Conservation (phyloP, 2,797 vertebrate genomes). For the Molossus alvarezi region DNA sequence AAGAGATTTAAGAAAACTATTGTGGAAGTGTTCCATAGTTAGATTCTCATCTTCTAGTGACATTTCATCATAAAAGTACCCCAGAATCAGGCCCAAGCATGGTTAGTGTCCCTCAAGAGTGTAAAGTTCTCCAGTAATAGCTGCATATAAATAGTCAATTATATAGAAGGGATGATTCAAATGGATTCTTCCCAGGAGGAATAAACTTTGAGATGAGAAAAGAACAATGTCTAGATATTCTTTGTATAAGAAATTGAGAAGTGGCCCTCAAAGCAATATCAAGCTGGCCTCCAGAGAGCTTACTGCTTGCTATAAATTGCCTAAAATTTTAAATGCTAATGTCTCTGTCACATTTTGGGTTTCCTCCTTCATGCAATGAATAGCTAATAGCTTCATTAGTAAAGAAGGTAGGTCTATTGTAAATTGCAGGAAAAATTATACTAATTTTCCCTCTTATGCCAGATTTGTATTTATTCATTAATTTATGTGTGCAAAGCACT, state of each 20-base stretch:
- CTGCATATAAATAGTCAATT: slow-evolving; percentile 84
- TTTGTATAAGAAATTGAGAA: slow-evolving; percentile 86
- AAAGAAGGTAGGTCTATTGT: slow-evolving; percentile 53
- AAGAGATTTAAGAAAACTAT: slow-evolving; percentile 64
- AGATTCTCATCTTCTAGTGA: slow-evolving; percentile 72
- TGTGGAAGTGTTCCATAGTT: slow-evolving; percentile 54
- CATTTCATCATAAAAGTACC: slow-evolving; percentile 79
- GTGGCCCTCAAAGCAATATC: slow-evolving; percentile 83
- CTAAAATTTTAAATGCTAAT: slow-evolving; percentile 82
- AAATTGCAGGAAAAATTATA: slow-evolving; percentile 50
- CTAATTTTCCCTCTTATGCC: neutral
- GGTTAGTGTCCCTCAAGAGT: slow-evolving; percentile 77
- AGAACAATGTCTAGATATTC: slow-evolving; percentile 81
- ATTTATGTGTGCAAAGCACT: slow-evolving; percentile 50
- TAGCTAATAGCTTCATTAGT: slow-evolving; percentile 72
- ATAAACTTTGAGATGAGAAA: slow-evolving; percentile 79
- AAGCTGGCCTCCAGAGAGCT: slow-evolving; percentile 69
- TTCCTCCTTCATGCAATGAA: slow-evolving; percentile 63
- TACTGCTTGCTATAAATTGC: slow-evolving; percentile 52
- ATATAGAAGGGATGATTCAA: slow-evolving; percentile 72
- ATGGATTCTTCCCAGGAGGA: slow-evolving; percentile 71
- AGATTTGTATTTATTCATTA: slow-evolving; percentile 54
- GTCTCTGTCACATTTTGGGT: slow-evolving; percentile 67
- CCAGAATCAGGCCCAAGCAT: slow-evolving; percentile 54
- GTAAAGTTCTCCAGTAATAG: slow-evolving; percentile 76